A percentile compares a stretch with the other conserved stretches of the same genome.
These are phyloP conservation scores for Stegostoma tigrinum DNA, from an alignment of 2,113 vertebrate genomes.

Conservation along the genomic window DNA sequence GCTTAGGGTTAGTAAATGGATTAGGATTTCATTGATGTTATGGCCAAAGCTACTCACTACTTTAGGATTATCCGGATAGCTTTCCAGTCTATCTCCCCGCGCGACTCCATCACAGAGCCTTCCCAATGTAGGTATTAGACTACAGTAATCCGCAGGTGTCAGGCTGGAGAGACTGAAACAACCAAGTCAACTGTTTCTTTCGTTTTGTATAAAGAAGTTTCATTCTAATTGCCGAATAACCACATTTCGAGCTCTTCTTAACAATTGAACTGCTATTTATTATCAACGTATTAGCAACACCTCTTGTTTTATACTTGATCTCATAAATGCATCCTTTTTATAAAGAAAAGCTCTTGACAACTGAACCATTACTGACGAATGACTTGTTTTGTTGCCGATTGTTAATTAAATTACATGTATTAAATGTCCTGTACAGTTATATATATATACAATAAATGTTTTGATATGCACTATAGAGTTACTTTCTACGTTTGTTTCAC, in stretches of 20 bases:
- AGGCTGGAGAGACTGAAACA: background rate
- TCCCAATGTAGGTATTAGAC: background rate
- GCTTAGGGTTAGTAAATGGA: background rate
- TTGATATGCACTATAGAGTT: conserved; percentile 25
- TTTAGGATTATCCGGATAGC: background rate
- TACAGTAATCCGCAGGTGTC: background rate
- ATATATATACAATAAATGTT: conserved; percentile 35
- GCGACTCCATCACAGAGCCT: background rate
- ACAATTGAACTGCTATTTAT: conserved; percentile 26
- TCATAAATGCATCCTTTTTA: background rate
- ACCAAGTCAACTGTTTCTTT: background rate
- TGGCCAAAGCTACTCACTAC: background rate
- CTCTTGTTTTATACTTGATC: conserved; percentile 22
- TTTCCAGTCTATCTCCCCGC: background rate
- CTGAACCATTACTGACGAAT: background rate
- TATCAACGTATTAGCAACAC: background rate
- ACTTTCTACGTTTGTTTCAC: background rate
- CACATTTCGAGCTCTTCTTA: background rate
- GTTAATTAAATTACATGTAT: conserved; percentile 20
- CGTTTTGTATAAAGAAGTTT: background rate
- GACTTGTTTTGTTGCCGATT: conserved; percentile 3
- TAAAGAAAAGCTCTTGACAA: background rate
- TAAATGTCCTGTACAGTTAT: conserved; percentile 28
- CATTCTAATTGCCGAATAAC: background rate
- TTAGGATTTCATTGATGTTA: conserved; percentile 19